Base-by-base conservation (phyloP, 1,140 invertebrate species). In the Chironomus striatipennis region DNA sequence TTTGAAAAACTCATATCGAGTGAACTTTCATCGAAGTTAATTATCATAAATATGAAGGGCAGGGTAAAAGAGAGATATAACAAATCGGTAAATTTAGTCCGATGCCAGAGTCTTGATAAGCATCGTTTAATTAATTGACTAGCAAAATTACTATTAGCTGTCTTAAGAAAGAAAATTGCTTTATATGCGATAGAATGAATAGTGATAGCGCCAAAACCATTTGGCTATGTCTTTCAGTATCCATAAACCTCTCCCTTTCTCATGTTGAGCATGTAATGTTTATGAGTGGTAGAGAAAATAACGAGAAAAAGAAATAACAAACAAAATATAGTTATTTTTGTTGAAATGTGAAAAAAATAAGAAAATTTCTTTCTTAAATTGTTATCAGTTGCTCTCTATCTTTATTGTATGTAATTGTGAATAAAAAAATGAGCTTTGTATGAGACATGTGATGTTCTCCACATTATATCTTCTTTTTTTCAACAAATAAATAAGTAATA, bases 381-480 rank as follows among this genome's bases (percentile, higher is more conserved):
- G 47, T 57, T 57, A 57, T 57, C 47, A 57, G 8, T 57, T 57
- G 47, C 47, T 57, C 47, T 57, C 47, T 57, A 57, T 57, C 47
- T 57, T 57, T 57, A 57, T 57, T 57, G 47, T 57, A 57, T 57
- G 47, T 57, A 57, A 57, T 57, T 57, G 47, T 57, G 47, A 57
- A 57, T 57, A 57, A 57, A 57, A n/a, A 57, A 57, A 57, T 57
- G 47, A 57, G 47, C n/a, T 57, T 57, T 57, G 47, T 57, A 57
- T 57, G 47, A 57, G 47, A 57, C 47, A 57, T 57, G 15, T 57
- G 47, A 12, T 57, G 8, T 57, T 57, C 47, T n/a, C n/a, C 47
- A n/a, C 8, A 57, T 5, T n/a, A 10, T 47, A 15, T 47, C 43
- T 47, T 15, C 8, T 47, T 47, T 7, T 15, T 57, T 57, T 57